A percentile compares a stretch with the other conserved stretches of the same genome.
Evolutionary conservation across 2,888 invertebrate species (phyloP).

Genomic region (Caenorhabditis doughertyi): DNA sequence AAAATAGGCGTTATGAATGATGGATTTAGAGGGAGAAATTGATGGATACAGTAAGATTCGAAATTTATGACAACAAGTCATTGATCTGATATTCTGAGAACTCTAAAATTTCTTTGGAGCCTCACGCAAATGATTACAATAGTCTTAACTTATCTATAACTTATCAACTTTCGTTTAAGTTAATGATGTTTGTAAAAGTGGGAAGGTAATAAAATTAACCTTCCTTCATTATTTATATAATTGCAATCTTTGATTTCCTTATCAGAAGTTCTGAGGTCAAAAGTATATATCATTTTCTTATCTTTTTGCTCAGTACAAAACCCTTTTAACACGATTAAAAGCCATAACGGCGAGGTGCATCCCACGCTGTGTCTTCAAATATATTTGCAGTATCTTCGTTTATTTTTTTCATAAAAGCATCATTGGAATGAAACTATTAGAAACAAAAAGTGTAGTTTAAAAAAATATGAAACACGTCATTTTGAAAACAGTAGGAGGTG

Average conservation of each 20-base stretch:
- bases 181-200: too few species aligned
- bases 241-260: not conserved
- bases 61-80: not conserved
- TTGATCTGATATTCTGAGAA: too few species aligned
- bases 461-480: slow-evolving; percentile 8
- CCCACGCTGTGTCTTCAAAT: not conserved
- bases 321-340: slow-evolving; percentile 19
- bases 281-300: not conserved
- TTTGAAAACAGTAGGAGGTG: slow-evolving; percentile 7
- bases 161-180: too few species aligned
- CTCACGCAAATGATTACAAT: too few species aligned
- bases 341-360: not conserved
- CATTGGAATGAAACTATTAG: slow-evolving; percentile 9
- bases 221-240: too few species aligned
- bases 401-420: slow-evolving; percentile 5
- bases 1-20: not conserved
- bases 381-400: not conserved
- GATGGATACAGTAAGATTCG: not conserved
- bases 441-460: slow-evolving; percentile 26
- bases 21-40: not conserved
- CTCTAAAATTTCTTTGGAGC: too few species aligned
- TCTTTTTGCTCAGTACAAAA: not conserved
- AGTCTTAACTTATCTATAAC: too few species aligned
- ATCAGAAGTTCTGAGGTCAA: not conserved
- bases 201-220: too few species aligned